Conservation (phyloP, 2,113 vertebrate species). For the Phalacrocorax aristotelis region DNA sequence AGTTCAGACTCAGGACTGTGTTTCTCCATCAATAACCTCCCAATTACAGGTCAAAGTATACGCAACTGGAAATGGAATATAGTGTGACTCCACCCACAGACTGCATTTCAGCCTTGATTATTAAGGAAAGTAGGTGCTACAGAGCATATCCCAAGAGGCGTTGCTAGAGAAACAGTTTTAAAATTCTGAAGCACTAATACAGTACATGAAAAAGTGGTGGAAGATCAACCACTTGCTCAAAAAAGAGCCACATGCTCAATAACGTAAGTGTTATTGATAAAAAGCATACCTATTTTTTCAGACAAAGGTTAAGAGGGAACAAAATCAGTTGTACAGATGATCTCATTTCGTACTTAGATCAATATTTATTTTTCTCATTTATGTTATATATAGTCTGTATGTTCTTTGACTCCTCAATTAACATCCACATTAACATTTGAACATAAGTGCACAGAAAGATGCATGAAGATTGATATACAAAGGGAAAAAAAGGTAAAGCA, state of each 20-base stretch:
- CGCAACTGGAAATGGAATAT: background rate
- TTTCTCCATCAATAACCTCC: background rate
- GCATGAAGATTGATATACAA: accelerated
- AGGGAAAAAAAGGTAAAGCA: background rate
- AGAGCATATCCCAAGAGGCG: background rate
- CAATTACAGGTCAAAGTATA: background rate
- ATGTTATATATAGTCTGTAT: background rate
- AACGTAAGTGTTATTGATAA: background rate
- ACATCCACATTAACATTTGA: background rate
- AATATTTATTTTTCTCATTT: background rate
- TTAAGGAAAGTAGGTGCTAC: background rate
- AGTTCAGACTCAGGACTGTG: background rate
- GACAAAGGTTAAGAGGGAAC: background rate
- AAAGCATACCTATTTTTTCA: background rate
- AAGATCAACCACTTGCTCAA: background rate
- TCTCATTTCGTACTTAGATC: background rate
- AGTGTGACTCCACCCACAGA: background rate
- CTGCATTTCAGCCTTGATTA: background rate
- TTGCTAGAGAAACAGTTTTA: background rate
- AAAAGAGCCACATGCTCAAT: background rate
- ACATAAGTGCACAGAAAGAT: background rate
- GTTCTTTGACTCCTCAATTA: background rate
- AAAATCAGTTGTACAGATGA: background rate
- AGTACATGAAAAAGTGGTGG: background rate
- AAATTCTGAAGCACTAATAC: background rate